These are phyloP conservation scores for Microtus oregoni DNA, from an alignment of 2,113 vertebrate species.

Conservation along the genomic window DNA sequence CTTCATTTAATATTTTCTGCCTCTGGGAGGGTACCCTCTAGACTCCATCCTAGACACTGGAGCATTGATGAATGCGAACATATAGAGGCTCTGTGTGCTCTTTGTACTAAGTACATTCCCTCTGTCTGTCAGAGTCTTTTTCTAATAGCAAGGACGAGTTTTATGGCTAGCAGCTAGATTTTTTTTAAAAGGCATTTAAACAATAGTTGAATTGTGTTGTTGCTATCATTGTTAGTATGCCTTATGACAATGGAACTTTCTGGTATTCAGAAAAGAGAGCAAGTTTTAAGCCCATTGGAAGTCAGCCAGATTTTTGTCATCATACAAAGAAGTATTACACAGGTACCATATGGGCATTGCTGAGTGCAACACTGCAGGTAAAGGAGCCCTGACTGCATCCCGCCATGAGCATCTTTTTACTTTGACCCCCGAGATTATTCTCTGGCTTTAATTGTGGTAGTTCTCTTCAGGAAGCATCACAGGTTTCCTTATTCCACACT, in stretches of 20 bases:
- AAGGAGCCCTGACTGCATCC: neutral
- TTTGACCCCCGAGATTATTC: neutral
- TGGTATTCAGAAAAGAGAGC: conserved; percentile 30
- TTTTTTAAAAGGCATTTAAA: conserved; percentile 49
- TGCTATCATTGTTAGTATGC: conserved; percentile 16
- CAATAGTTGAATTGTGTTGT: conserved; percentile 26
- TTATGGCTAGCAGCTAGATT: conserved; percentile 20
- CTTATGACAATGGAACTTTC: neutral
- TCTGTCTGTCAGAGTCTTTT: conserved; percentile 31
- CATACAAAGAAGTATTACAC: neutral
- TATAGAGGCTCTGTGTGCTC: conserved; percentile 57
- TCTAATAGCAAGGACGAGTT: neutral
- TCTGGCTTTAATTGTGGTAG: neutral
- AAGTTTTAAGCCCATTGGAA: conserved; percentile 24
- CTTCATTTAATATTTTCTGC: conserved; percentile 68
- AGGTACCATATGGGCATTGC: rapidly evolving
- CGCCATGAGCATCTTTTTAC: neutral
- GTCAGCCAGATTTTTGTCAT: neutral
- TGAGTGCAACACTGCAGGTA: neutral
- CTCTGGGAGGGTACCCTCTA: conserved; percentile 39
- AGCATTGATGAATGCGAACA: conserved; percentile 58
- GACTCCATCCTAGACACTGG: conserved; percentile 65
- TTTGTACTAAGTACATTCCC: conserved; percentile 36
- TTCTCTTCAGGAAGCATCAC: neutral
- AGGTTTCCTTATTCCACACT: neutral